Base-by-base conservation (phyloP, 2,113 vertebrate genomes). In the Tenrec ecaudatus region DNA sequence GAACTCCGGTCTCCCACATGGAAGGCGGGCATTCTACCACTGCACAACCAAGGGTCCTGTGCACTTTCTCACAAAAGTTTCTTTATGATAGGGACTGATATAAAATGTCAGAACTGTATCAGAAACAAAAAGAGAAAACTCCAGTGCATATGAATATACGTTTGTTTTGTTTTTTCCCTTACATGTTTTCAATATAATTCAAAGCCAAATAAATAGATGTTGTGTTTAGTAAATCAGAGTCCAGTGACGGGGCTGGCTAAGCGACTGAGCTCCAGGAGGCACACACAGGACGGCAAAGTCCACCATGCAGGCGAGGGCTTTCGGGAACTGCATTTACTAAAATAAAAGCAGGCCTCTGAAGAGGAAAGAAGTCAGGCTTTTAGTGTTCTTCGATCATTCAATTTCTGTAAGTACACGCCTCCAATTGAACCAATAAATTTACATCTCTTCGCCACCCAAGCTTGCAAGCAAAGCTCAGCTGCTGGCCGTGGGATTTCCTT, bases 381-480 rank as follows among this genome's bases (percentile, higher is more conserved):
- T n/a, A 33, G 60, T 71, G 93, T 85, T 75, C 89, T 57, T 3
- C 58, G 83, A 92, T 89, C 88, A 73, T 68, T 86, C 85, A 33
- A 73, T 86, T 90, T 86, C 95, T 92, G 75, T 83, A 94, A 95
- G 95, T 86, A 94, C 17, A 60, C 85, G 88, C 88, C 88, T 76
- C 94, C 86, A 95, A 94, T 95, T 90, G 95, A 95, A 86, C n/a
- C 88, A 86, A 96, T 88, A 79, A 95, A 95, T 90, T 83, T 88
- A 80, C 80, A 95, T 94, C 88, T 96, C 93, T 91, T 80, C 92
- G 90, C 79, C 88, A 79, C 40, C 40, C 14, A 4, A n/a, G 76
- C 90, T 95, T 94, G 94, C 80, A 95, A 89, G 78, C 1, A 38
- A 85, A 66, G 36, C 58, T 96, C 82, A 47, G 33, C 84, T 62